These are phyloP conservation scores for Ennomos erosarius DNA, from an alignment of 2,888 invertebrate genomes.

Conservation along the genomic window DNA sequence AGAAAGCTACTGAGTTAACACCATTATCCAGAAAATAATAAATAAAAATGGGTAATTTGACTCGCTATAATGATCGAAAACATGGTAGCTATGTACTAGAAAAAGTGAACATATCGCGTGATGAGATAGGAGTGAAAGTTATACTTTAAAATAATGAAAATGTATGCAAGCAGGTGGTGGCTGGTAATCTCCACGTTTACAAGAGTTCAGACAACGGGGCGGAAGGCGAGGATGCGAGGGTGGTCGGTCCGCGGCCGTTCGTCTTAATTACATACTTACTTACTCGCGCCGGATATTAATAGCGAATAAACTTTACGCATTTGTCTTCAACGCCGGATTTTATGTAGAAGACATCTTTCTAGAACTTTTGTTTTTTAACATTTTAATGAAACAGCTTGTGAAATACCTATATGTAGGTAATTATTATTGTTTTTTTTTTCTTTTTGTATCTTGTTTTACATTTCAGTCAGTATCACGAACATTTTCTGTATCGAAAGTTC, in stretches of 20 bases:
- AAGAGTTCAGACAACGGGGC: conserved; percentile 5
- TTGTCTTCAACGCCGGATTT: conserved; percentile 28
- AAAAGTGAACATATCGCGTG: too few relatives aligned
- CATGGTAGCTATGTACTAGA: too few relatives aligned
- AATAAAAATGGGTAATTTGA: too few relatives aligned
- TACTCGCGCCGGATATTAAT: conserved; percentile 32
- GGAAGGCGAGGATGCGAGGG: not conserved
- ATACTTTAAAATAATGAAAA: not conserved
- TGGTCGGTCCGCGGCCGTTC: conserved; percentile 13
- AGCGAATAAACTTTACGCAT: conserved; percentile 34
- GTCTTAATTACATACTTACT: conserved; percentile 36
- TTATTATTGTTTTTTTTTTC: too few relatives aligned
- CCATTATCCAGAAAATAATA: too few relatives aligned
- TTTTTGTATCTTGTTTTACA: too few relatives aligned
- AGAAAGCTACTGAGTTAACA: too few relatives aligned
- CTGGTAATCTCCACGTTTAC: conserved; percentile 8
- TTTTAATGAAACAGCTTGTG: not conserved
- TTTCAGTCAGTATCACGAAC: too few relatives aligned
- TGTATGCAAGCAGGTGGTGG: not conserved
- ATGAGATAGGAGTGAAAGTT: not conserved
- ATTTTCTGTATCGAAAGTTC: too few relatives aligned
- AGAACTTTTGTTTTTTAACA: too few relatives aligned
- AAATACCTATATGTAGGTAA: too few relatives aligned
- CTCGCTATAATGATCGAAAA: too few relatives aligned
- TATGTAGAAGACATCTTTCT: not conserved